Conservation (phyloP, 2,888 invertebrate genomes). For the Sylvicola fuscatus region DNA sequence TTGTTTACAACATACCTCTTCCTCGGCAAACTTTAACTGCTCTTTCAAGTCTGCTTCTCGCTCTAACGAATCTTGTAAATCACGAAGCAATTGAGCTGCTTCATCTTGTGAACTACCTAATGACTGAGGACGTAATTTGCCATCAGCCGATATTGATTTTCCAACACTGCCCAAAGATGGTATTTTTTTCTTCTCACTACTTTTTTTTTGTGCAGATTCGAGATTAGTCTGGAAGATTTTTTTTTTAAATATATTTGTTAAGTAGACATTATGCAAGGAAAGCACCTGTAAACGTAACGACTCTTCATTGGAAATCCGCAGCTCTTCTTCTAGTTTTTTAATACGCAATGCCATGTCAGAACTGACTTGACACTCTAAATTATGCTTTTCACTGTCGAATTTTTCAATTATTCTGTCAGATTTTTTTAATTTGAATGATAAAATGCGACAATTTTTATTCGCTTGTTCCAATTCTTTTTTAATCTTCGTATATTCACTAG, state of each 20-base stretch:
- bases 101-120: conserved; percentile 64
- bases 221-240: conserved; percentile 15
- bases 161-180: conserved; percentile 33
- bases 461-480: conserved; percentile 92
- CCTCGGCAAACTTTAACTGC: conserved; percentile 80
- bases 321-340: conserved; percentile 68
- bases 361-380: conserved; percentile 37
- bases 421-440: conserved; percentile 95
- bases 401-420: conserved; percentile 77
- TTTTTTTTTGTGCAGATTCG: conserved; percentile 16
- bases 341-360: conserved; percentile 44
- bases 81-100: conserved; percentile 59
- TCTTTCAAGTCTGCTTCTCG: conserved; percentile 85
- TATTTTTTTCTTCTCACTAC: conserved; percentile 31
- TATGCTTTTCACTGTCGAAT: conserved; percentile 65
- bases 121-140: conserved; percentile 52
- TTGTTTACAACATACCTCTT: conserved; percentile 44
- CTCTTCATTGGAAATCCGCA: conserved; percentile 59
- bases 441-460: conserved; percentile 92
- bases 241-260: not conserved
- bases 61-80: conserved; percentile 80
- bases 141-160: conserved; percentile 37
- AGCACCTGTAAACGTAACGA: conserved; percentile 40
- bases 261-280: not conserved
- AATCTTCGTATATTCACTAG: conserved; percentile 83